Conservation (phyloP, 1,140 invertebrate genomes). For the Pissodes strobi region DNA sequence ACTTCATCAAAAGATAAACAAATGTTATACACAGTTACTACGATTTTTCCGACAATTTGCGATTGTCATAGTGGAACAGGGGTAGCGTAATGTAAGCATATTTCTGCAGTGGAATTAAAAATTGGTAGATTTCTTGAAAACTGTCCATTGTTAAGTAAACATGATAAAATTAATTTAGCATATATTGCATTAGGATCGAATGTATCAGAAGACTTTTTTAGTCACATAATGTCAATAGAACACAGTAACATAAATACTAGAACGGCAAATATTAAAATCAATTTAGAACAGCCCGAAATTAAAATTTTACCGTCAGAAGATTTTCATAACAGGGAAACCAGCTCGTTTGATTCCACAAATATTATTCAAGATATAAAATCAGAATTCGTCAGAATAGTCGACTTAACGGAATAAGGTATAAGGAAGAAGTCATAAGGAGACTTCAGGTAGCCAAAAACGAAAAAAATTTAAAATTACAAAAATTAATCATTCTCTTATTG, state of each 20-base stretch:
- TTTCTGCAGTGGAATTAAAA: slow-evolving; percentile 18
- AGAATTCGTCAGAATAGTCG: no score
- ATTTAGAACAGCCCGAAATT: background rate
- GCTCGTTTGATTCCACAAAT: background rate
- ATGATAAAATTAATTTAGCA: slow-evolving; percentile 20
- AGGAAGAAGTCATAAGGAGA: no score
- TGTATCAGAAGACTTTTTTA: slow-evolving; percentile 6
- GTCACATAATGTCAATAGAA: background rate
- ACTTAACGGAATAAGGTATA: no score
- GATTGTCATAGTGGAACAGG: slow-evolving; percentile 20
- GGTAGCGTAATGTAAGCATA: slow-evolving; percentile 26
- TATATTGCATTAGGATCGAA: slow-evolving; percentile 17
- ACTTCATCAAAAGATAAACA: slow-evolving; percentile 11
- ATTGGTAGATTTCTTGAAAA: slow-evolving; percentile 13
- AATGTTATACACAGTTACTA: slow-evolving; percentile 10
- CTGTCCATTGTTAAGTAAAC: slow-evolving; percentile 8
- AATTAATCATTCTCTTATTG: no score
- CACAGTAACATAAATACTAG: background rate
- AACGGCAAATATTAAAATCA: slow-evolving; percentile 2
- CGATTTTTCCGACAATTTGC: slow-evolving; percentile 10
- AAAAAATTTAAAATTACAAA: no score
- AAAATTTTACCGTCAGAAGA: background rate
- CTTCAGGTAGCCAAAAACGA: no score
- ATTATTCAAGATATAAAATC: background rate
- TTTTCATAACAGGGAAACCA: background rate